Percentiles rank a stretch among this genome's conserved stretches.
These are phyloP conservation scores for Hipposideros larvatus DNA, from an alignment of 2,797 vertebrate species.

Conservation along the genomic window DNA sequence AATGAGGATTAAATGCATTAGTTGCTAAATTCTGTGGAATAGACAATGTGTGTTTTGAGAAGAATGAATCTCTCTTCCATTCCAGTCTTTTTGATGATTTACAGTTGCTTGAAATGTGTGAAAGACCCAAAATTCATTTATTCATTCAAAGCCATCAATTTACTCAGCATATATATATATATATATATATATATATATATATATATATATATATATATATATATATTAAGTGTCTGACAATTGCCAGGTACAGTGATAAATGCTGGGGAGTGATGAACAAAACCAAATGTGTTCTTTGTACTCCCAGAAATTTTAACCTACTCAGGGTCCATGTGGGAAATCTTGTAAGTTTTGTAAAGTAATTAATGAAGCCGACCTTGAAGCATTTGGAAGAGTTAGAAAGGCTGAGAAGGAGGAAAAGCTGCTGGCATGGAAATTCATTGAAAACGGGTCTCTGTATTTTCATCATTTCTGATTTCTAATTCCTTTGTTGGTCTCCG, in stretches of 20 bases:
- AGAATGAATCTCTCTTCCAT: conserved; percentile 17
- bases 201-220: no score
- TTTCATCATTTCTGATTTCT: neutral
- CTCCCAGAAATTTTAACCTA: neutral
- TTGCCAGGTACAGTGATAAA: neutral
- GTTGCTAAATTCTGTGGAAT: neutral
- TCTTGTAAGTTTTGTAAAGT: neutral
- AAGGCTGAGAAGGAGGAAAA: neutral
- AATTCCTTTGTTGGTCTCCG: neutral
- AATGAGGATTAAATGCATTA: neutral
- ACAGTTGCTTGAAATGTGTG: neutral
- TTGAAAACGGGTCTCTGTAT: neutral
- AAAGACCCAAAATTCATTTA: neutral
- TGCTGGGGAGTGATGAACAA: neutral
- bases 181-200: neutral
- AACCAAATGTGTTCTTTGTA: neutral
- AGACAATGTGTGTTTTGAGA: neutral
- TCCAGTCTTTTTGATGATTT: neutral
- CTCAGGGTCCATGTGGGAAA: neutral
- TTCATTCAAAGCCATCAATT: neutral
- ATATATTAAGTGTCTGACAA: neutral
- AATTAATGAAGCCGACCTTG: neutral
- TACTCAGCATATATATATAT: neutral
- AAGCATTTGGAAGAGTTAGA: neutral
- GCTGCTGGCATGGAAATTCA: rapidly evolving